These are phyloP conservation scores for Eupithecia insigniata DNA, from an alignment of 2,888 invertebrate species.

Conservation along the genomic window DNA sequence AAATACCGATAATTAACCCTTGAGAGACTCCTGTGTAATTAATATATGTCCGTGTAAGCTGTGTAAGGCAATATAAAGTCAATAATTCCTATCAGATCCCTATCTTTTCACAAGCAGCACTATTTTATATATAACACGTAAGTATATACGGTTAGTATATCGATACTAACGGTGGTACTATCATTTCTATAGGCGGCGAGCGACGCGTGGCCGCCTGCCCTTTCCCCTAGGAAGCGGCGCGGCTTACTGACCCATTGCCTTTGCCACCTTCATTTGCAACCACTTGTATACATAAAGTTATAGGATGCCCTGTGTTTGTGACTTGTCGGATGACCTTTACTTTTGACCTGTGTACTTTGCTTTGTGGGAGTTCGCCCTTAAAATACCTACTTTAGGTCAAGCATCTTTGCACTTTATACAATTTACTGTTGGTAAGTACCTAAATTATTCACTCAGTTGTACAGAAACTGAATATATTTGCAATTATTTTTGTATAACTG, in stretches of 20 bases:
- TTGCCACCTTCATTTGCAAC: slow-evolving; percentile 52
- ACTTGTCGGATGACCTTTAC: slow-evolving; percentile 29
- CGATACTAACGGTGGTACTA: slow-evolving; percentile 40
- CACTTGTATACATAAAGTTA: slow-evolving; percentile 22
- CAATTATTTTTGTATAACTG: too few species aligned
- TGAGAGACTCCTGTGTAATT: background rate
- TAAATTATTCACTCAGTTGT: background rate
- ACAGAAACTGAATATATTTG: background rate
- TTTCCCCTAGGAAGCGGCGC: slow-evolving; percentile 75
- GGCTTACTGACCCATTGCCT: slow-evolving; percentile 76
- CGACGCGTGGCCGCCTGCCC: slow-evolving; percentile 59
- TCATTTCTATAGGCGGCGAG: slow-evolving; percentile 43
- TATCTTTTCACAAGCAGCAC: background rate
- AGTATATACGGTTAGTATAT: background rate
- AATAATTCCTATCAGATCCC: background rate
- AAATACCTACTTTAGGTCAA: slow-evolving; percentile 3
- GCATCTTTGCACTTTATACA: background rate
- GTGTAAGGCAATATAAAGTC: background rate
- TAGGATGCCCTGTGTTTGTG: slow-evolving; percentile 8
- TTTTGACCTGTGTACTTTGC: slow-evolving; percentile 27
- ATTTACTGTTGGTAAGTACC: too few species aligned
- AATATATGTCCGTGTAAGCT: background rate
- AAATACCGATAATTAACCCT: background rate
- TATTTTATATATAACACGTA: background rate
- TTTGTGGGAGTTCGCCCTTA: slow-evolving; percentile 7